Evolutionary conservation across 2,113 vertebrate genomes (phyloP).

Genomic region (Hippocampus comes): DNA sequence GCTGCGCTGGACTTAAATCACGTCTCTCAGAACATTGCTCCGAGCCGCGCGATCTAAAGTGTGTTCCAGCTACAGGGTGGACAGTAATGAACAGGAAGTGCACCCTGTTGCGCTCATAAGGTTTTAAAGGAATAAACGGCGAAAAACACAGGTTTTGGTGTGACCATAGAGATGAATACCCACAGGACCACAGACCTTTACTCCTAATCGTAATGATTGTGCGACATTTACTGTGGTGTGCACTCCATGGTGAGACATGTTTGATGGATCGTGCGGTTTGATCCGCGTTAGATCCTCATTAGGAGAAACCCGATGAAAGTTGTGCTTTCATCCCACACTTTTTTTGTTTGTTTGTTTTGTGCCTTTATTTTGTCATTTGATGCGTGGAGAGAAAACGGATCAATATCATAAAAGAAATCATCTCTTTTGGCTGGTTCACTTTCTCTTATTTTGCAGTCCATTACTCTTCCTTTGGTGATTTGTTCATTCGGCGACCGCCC

Average conservation of each 20-base stretch:
- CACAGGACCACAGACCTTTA: conserved; percentile 14
- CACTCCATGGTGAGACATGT: conserved; percentile 11
- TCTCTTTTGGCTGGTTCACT: neutral
- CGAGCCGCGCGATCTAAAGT: conserved; percentile 24
- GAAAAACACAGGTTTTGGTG: conserved; percentile 15
- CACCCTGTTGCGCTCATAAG: conserved; percentile 15
- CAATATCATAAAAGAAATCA: neutral
- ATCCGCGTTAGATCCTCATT: conserved; percentile 6
- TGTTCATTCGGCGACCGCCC: neutral
- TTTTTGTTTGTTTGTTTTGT: conserved; percentile 4
- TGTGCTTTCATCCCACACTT: conserved; percentile 13
- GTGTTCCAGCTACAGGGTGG: conserved; percentile 26
- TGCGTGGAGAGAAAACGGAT: conserved; percentile 5
- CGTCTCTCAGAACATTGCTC: conserved; percentile 30
- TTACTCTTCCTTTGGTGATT: neutral
- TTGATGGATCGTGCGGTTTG: conserved; percentile 12
- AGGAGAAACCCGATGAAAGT: conserved; percentile 23
- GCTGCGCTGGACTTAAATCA: conserved; percentile 16
- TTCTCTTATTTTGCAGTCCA: conserved; percentile 1
- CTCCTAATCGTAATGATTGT: conserved; percentile 28
- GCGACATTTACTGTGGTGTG: conserved; percentile 11
- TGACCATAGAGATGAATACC: conserved; percentile 18
- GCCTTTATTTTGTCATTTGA: conserved; percentile 2
- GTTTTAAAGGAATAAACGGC: conserved; percentile 26
- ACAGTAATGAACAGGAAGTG: conserved; percentile 27